Evolutionary conservation across 2,797 vertebrate species (phyloP).

Genomic region (Sandelia bainsii): DNA sequence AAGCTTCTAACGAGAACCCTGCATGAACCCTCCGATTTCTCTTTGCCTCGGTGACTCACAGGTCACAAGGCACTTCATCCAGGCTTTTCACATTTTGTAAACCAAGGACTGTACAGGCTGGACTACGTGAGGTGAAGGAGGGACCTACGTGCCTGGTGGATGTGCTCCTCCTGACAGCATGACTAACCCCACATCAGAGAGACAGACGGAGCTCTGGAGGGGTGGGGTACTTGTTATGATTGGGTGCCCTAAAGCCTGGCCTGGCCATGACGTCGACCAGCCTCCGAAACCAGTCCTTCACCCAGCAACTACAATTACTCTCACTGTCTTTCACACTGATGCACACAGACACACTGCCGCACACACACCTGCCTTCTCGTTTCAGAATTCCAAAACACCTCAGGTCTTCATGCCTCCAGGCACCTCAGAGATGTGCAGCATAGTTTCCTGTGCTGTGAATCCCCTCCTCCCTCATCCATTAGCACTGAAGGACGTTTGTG

Average conservation of each 20-base stretch:
- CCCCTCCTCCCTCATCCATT: conserved; percentile 28
- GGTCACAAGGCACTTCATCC: conserved; percentile 15
- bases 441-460: conserved; percentile 31
- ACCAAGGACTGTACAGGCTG: neutral
- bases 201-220: neutral
- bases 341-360: conserved; percentile 18
- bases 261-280: conserved; percentile 36
- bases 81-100: conserved; percentile 21
- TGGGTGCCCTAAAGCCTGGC: conserved; percentile 29
- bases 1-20: conserved; percentile 12
- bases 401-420: conserved; percentile 30
- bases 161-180: conserved; percentile 33
- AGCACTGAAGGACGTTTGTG: conserved; percentile 56
- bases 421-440: conserved; percentile 31
- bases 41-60: conserved; percentile 39
- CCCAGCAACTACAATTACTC: conserved; percentile 45
- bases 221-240: conserved; percentile 7
- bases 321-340: conserved; percentile 38
- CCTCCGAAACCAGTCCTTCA: conserved; percentile 34
- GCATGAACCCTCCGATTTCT: conserved; percentile 7
- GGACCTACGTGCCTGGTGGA: conserved; percentile 37
- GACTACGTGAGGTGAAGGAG: conserved; percentile 27
- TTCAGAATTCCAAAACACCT: conserved; percentile 35
- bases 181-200: conserved; percentile 36
- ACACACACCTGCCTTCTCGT: conserved; percentile 35